Evolutionary conservation across 1,140 invertebrate species (phyloP).

Genomic region (Philaenus spumarius): DNA sequence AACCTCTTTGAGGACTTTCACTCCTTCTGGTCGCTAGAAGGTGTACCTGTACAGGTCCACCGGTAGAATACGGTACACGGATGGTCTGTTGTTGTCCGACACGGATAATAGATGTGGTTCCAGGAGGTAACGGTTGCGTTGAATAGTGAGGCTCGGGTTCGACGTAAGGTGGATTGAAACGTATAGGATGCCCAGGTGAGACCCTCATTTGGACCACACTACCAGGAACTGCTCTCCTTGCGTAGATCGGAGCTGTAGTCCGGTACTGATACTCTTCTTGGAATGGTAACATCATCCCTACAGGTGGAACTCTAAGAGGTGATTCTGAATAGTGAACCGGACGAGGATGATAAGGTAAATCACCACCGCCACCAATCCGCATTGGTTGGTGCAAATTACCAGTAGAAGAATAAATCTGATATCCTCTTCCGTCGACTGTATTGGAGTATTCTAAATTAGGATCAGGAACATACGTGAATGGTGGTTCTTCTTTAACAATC

Average conservation of each 20-base stretch:
- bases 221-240: slow-evolving; percentile 22
- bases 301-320: slow-evolving; percentile 34
- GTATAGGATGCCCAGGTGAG: slow-evolving; percentile 8
- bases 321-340: slow-evolving; percentile 40
- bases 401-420: slow-evolving; percentile 29
- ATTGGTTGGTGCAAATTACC: slow-evolving; percentile 19
- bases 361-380: slow-evolving; percentile 18
- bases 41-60: slow-evolving; percentile 36
- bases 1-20: slow-evolving; percentile 34
- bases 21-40: slow-evolving; percentile 32
- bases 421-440: slow-evolving; percentile 18
- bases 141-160: slow-evolving; percentile 25
- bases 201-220: slow-evolving; percentile 25
- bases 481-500: slow-evolving; percentile 15
- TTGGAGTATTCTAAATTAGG: slow-evolving; percentile 13
- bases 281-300: slow-evolving; percentile 27
- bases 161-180: slow-evolving; percentile 15
- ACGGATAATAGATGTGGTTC: slow-evolving; percentile 28
- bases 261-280: slow-evolving; percentile 28
- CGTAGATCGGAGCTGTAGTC: slow-evolving; percentile 28
- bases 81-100: slow-evolving; percentile 35
- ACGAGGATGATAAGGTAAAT: slow-evolving; percentile 23
- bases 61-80: slow-evolving; percentile 33
- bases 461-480: slow-evolving; percentile 1
- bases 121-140: slow-evolving; percentile 14